Percentiles rank a stretch among this genome's conserved stretches.
Conservation (phyloP, 2,888 invertebrate genomes). For the Xylocampa areola region DNA sequence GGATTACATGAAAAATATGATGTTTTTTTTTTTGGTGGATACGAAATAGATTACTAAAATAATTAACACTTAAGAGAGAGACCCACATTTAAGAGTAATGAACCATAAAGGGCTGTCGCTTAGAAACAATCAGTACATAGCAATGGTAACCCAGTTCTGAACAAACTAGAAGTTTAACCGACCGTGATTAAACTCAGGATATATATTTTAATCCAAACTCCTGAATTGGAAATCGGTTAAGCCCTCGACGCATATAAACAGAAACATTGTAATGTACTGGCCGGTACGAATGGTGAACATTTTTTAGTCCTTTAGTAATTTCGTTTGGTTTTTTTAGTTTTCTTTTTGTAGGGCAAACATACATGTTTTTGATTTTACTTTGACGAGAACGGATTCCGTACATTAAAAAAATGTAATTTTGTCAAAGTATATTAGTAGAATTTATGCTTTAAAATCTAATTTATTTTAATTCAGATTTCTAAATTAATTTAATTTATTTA, state of each 20-base stretch:
- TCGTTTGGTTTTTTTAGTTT: not conserved
- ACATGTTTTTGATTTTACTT: not conserved
- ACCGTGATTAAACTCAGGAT: slow-evolving; percentile 20
- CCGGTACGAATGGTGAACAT: slow-evolving; percentile 13
- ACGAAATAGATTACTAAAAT: not conserved
- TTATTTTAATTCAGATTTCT: too few relatives aligned
- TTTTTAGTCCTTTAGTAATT: slow-evolving; percentile 7
- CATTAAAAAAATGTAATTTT: too few relatives aligned
- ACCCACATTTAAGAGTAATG: not conserved
- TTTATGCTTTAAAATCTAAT: too few relatives aligned
- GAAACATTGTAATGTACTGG: slow-evolving; percentile 11
- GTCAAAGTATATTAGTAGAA: too few relatives aligned
- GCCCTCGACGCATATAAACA: slow-evolving; percentile 42
- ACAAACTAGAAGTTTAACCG: slow-evolving; percentile 36
- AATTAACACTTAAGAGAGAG: not conserved
- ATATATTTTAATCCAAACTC: slow-evolving; percentile 38
- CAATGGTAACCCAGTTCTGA: slow-evolving; percentile 22
- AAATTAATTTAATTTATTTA: too few relatives aligned
- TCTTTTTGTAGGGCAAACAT: too few relatives aligned
- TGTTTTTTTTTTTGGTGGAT: too few relatives aligned
- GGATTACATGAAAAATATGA: too few relatives aligned
- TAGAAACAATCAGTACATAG: slow-evolving; percentile 12
- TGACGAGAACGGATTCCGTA: too few relatives aligned
- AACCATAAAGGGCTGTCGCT: not conserved
- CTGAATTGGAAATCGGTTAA: slow-evolving; percentile 49